Base-by-base conservation (phyloP, 2,888 invertebrate genomes). In the Amiota communis region DNA sequence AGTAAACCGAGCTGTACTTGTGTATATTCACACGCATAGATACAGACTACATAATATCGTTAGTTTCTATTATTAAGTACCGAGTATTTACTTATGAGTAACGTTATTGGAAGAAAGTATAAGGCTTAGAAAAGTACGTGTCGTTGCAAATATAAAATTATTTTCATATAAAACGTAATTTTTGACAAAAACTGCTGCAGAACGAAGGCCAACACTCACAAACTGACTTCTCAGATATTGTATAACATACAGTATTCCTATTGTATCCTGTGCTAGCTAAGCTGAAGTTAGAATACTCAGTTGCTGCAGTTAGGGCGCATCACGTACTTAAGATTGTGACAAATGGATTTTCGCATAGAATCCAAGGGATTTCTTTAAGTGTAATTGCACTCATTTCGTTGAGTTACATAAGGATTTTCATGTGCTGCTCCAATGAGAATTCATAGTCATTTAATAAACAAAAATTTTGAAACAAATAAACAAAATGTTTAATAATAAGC, bases 291-390 rank as follows among this genome's bases (percentile, higher is more conserved):
- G 17, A 53, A 47, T 51, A 68, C 17, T 75, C 73, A 74, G 76
- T 80, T 77, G 83, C 80, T 72, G 77, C 79, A 78, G 75, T 73
- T 82, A 80, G 77, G 78, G 79, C 74, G 76, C 79, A 80, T 83
- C 83, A 84, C 84, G 83, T 84, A 83, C 79, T 84, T 79, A 77
- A 79, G 82, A 85, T 84, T 85, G 86, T 86, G 85, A 87, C 83
- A 86, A 87, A 86, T 82, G 81, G 83, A 83, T 84, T 83, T 86
- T 79, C 81, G 78, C 83, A 81, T 78, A 80, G 70, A 36, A 83
- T 83, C 83, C 84, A 79, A 74, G 71, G 83, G 83, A 83, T 83
- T 83, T 84, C 85, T 83, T 83, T 80, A 83, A 83, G 81, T 83
- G 84, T 83, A 83, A 83, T 83, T 83, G 82, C 79, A 80, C 80